Evolutionary conservation across 2,888 invertebrate species (phyloP), one percentile per base, ranked within the genome.

Genomic region (Drosophila anomelani): DNA sequence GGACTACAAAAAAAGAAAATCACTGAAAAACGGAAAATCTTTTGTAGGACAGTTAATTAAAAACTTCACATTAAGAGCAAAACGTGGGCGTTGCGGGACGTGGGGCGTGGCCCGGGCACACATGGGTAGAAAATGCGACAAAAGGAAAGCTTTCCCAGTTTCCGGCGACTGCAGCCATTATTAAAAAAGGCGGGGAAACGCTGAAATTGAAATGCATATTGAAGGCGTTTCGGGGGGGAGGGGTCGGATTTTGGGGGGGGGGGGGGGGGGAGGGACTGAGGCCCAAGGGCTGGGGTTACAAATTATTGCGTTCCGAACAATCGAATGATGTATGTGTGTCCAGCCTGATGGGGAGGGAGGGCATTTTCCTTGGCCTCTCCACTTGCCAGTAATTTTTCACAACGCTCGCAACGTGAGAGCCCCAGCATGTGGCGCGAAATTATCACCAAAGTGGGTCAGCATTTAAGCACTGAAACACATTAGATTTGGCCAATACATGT

Each of bases 21-120:
- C 43, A 53, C 55, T 26, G 51, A 75, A 75, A 77, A 81, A 77
- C 51, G 64, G 59, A 60, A 82, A 87, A 87, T 83, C 88, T 87
- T 83, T 83, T 85, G 85, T 76, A 72, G 88, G 83, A 78, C 82
- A 83, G 88, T 83, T 83, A 83, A 83, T 83, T 83, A 83, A 83
- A 83, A 83, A 87, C 75, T 87, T 76, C 76, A 73, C 69, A 71
- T 71, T 69, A 76, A 60, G 77, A 54, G 76, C 53, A 47, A 49
- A 41, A 9, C 64, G 38, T 38, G 44, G 54, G 74, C 47, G 23
- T 20, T 32, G 49, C 51, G 53, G 51, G 41, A 12, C 29, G 10
- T 7, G 66, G 49, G 53, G 36, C 43, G 54, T 71, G 54, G 56
- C 76, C 57, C 59, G 23, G 53, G 67, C 51, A 51, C 51, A 51